Conservation (phyloP, 2,113 vertebrate species). For the Ancistrus triradiatus region DNA sequence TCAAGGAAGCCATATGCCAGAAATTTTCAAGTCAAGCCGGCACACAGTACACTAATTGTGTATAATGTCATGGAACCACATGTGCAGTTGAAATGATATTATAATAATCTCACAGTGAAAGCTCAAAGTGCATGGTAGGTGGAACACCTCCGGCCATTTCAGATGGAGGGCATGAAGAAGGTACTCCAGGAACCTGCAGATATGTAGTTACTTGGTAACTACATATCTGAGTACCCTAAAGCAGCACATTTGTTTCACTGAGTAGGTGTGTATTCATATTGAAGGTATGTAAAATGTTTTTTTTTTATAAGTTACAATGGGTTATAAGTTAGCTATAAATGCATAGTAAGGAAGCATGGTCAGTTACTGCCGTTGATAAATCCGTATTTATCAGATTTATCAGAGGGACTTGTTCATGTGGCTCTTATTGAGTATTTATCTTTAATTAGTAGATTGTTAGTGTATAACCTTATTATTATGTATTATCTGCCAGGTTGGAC, state of each 20-base stretch:
- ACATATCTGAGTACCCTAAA: neutral
- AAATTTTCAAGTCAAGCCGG: slow-evolving; percentile 1
- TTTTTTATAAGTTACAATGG: neutral
- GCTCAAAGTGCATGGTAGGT: neutral
- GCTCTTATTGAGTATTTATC: no score
- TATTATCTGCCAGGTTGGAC: no score
- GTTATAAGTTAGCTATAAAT: neutral
- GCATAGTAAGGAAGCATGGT: slow-evolving; percentile 1
- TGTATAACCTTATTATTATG: no score
- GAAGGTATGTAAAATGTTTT: neutral
- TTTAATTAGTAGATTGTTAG: no score
- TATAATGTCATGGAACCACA: slow-evolving; percentile 11
- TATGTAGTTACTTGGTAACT: neutral
- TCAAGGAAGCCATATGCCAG: slow-evolving; percentile 5
- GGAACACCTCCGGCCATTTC: slow-evolving; percentile 2
- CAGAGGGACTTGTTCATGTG: neutral
- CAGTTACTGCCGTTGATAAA: neutral
- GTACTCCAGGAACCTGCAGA: slow-evolving; percentile 10
- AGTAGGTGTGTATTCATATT: slow-evolving; percentile 4
- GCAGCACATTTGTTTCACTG: neutral
- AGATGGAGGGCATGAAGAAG: slow-evolving; percentile 2
- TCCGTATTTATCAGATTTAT: neutral
- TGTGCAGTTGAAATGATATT: slow-evolving; percentile 14
- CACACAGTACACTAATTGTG: slow-evolving; percentile 13
- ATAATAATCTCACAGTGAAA: neutral